Conservation (phyloP, 2,113 vertebrate genomes). For the Fukomys damarensis region DNA sequence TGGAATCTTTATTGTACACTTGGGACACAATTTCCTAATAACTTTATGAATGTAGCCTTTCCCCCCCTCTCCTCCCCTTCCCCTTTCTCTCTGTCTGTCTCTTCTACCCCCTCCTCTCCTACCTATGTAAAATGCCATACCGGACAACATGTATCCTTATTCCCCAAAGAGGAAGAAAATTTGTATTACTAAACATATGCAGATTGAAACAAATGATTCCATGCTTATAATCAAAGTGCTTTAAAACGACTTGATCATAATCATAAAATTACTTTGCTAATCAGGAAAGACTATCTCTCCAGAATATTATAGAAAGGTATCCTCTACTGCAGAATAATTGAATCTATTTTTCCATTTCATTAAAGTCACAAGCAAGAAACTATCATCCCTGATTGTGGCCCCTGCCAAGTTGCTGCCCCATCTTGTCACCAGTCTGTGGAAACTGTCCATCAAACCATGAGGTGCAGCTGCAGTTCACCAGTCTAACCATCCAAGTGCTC, state of each 20-base stretch:
- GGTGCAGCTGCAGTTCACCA: neutral
- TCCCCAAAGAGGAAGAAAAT: slow-evolving; percentile 73
- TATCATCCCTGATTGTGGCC: neutral
- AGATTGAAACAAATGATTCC: slow-evolving; percentile 66
- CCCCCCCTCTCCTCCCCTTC: too few relatives aligned
- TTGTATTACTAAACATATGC: slow-evolving; percentile 43
- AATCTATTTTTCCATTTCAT: slow-evolving; percentile 30
- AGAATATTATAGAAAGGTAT: slow-evolving; percentile 43
- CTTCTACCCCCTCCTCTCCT: neutral
- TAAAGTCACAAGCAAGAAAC: slow-evolving; percentile 51
- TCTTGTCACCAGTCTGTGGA: neutral
- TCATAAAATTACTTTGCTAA: slow-evolving; percentile 41
- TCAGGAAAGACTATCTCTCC: slow-evolving; percentile 6
- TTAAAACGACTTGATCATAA: neutral
- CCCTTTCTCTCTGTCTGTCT: slow-evolving; percentile 35
- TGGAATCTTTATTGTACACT: slow-evolving; percentile 83
- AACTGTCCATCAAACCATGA: neutral
- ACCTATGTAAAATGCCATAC: slow-evolving; percentile 69
- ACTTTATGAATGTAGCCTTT: slow-evolving; percentile 72
- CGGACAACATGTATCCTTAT: slow-evolving; percentile 57
- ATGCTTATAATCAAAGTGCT: slow-evolving; percentile 53
- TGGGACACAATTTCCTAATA: slow-evolving; percentile 78
- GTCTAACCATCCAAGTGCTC: neutral
- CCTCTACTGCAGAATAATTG: neutral
- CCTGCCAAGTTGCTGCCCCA: neutral